Evolutionary conservation across 1,140 invertebrate genomes (phyloP), one percentile per base, ranked within the genome.

Genomic region (Chlorops oryzae): DNA sequence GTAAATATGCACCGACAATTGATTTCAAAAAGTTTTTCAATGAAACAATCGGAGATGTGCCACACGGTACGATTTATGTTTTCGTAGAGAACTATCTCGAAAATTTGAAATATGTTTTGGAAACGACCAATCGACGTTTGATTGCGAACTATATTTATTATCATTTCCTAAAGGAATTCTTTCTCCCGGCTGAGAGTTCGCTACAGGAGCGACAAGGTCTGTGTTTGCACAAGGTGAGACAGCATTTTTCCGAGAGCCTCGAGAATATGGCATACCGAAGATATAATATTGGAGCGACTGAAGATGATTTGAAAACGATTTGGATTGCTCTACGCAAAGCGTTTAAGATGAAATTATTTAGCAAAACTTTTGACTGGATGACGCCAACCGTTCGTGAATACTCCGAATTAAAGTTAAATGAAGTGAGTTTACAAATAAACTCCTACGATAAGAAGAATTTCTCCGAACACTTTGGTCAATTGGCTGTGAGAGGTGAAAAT

Each of bases 81-180:
- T 58, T 42, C 40, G 54, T 52, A 21, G 22, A 41, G 3, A 23
- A 21, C 0, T 69, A 63, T 53, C 57, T 62, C 13, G 5, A 10
- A 13, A 67, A 69, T 47, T 35, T 69, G 2, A 37, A 55, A 5
- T 23, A 48, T 6, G 58, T 63, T 2, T 38, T 69, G 0, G 12
- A 47, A 2, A 13, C 20, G 2, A 65, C 65, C 0, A 52, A 61
- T 5, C 46, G 42, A 2, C 50, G 48, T 1, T 47, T 44, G 6
- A 9, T 69, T 21, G 65, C 65, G 24, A 67, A 69, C 45, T 69
- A 67, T 21, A 57, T 67, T 3, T 63, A 59, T 35, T 69, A 49
- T 25, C 47, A 42, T 1, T 44, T 67, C 1, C 28, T 68, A 12
- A 43, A 46, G 13, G 50, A 59, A 5, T 63, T 65, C 35, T 22